Evolutionary conservation across 2,113 vertebrate genomes (phyloP).

Genomic region (Fulmarus glacialis): DNA sequence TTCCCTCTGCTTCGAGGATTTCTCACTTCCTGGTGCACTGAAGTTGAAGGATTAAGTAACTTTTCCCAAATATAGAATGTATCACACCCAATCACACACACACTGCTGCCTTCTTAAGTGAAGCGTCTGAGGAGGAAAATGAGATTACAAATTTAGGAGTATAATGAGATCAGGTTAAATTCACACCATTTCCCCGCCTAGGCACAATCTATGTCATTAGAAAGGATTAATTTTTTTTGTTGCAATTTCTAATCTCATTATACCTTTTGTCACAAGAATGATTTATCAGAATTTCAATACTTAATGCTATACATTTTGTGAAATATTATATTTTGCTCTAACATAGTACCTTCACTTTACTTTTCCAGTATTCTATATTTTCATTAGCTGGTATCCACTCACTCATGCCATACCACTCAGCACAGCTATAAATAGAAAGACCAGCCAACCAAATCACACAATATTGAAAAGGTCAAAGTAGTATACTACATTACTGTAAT

Average conservation of each 20-base stretch:
- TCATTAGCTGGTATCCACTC: slow-evolving; percentile 69
- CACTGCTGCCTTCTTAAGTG: slow-evolving; percentile 17
- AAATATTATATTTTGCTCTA: slow-evolving; percentile 38
- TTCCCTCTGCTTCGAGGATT: neutral
- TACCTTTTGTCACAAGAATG: slow-evolving; percentile 69
- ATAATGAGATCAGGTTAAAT: slow-evolving; percentile 67
- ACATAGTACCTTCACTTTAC: slow-evolving; percentile 41
- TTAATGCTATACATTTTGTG: slow-evolving; percentile 43
- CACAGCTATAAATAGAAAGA: slow-evolving; percentile 70
- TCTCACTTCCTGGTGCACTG: neutral
- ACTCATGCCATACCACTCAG: slow-evolving; percentile 38
- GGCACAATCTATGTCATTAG: slow-evolving; percentile 58
- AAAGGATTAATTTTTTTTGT: slow-evolving; percentile 69
- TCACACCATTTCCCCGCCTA: slow-evolving; percentile 30
- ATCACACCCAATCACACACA: neutral
- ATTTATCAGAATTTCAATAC: slow-evolving; percentile 70
- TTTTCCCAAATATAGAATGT: slow-evolving; percentile 24
- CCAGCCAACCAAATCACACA: slow-evolving; percentile 72
- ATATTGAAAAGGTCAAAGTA: slow-evolving; percentile 74
- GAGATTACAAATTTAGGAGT: slow-evolving; percentile 55
- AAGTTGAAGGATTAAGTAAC: slow-evolving; percentile 40
- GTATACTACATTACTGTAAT: slow-evolving; percentile 65
- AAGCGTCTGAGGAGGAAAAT: slow-evolving; percentile 51
- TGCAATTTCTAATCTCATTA: slow-evolving; percentile 76
- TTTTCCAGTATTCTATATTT: slow-evolving; percentile 64